Base-by-base conservation (phyloP, 2,888 invertebrate species). In the Terebella lapidaria region DNA sequence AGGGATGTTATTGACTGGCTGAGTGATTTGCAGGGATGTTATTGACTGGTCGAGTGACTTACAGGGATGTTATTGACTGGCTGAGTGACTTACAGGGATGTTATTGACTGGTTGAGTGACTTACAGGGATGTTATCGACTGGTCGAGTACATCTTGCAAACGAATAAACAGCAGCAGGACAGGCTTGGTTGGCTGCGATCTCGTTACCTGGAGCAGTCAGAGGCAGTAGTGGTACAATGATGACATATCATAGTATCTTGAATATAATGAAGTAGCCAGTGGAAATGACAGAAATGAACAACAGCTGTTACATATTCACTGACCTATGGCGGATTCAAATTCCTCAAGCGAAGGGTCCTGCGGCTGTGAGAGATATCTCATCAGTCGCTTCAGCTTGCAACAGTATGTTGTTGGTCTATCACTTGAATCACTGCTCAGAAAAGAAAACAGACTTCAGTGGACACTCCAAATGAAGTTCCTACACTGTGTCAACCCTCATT, bases 151-250 rank as follows among this genome's bases (percentile, higher is more conserved):
- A 67, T 54, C 72, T 62, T 0, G 89, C 77, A 73, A 88, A 89
- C 69, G 87, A 86, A 76, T 85, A 89, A 65, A 89, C 84, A 22
- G 89, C 88, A 25, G 88, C 87, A 2, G 89, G 88, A 5, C 89
- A 88, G 0, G 89, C 88, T 65, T 84, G 83, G n/a, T 87, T 72
- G 1, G 89, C 89, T 47, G 84, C 79, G 3, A 88, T 83, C 60
- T 83, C 82, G 72, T 85, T 86, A 2, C 89, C 89, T 67, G 87
- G 18, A 49, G 24, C 42, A 35, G n/a, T n/a, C n/a, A n/a, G n/a
- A n/a, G n/a, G n/a, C n/a, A n/a, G n/a, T n/a, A n/a, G n/a, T n/a
- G n/a, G n/a, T n/a, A n/a, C n/a, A n/a, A n/a, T n/a, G n/a, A n/a
- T n/a, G n/a, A n/a, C n/a, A n/a, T n/a, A n/a, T n/a, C n/a, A n/a